Evolutionary conservation across 2,888 invertebrate genomes (phyloP).

Genomic region (Drosophila demipolita): DNA sequence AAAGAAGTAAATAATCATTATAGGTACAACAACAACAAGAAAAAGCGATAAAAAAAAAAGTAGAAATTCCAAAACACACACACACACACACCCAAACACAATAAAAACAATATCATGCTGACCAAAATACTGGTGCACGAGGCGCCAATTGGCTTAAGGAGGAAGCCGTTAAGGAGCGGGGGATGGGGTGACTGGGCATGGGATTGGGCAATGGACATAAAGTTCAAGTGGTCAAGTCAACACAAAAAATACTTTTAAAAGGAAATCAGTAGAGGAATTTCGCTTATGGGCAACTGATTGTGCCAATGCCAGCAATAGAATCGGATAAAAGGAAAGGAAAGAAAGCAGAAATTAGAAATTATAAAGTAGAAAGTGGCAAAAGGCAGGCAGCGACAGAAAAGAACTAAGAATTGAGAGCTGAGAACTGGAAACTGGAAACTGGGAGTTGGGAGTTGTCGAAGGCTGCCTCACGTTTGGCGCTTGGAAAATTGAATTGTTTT

Average conservation of each 20-base stretch:
- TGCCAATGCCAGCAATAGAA: constrained; percentile 41
- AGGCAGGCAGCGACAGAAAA: neutral
- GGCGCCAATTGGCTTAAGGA: constrained; percentile 24
- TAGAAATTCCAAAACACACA: constrained; percentile 23
- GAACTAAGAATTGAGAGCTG: neutral
- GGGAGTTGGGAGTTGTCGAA: constrained; percentile 6
- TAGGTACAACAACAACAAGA: constrained; percentile 22
- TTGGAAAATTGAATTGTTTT: constrained; percentile 80
- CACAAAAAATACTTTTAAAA: constrained; percentile 80
- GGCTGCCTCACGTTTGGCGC: constrained; percentile 47
- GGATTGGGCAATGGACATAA: constrained; percentile 17
- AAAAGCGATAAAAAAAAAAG: constrained; percentile 68
- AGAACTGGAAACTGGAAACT: neutral
- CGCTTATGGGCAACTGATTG: constrained; percentile 80
- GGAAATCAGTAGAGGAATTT: constrained; percentile 76
- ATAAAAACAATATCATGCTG: constrained; percentile 17
- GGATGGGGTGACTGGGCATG: neutral
- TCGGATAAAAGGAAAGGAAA: neutral
- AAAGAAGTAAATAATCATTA: constrained; percentile 48
- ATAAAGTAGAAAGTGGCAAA: neutral
- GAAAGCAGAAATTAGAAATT: neutral
- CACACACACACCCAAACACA: constrained; percentile 1
- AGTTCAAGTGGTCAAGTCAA: constrained; percentile 76
- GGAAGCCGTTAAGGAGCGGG: neutral
- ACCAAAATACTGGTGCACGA: constrained; percentile 24